A percentile compares a stretch with the other conserved stretches of the same genome.
Evolutionary conservation across 2,797 vertebrate species (phyloP).

Genomic region (Pantherophis alleghaniensis): DNA sequence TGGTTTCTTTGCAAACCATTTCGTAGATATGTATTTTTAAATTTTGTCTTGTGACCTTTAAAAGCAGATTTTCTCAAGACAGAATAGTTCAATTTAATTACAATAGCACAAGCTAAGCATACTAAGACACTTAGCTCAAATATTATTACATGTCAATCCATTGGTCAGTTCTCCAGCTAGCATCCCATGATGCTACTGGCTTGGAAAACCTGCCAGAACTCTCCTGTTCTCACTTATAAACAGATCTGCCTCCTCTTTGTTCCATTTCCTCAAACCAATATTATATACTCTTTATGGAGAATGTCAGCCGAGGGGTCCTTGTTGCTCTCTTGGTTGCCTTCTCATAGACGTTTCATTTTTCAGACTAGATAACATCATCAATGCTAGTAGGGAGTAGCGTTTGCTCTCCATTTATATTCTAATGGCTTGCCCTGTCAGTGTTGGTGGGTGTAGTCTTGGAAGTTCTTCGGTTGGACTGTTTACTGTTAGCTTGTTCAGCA

Average conservation of each 20-base stretch:
- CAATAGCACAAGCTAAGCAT: neutral
- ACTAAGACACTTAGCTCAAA: neutral
- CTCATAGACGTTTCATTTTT: neutral
- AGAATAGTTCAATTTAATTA: neutral
- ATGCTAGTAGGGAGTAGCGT: neutral
- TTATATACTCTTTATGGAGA: neutral
- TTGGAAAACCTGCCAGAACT: neutral
- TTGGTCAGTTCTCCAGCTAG: neutral
- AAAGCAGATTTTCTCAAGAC: neutral
- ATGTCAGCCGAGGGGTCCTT: neutral
- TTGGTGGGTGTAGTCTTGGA: neutral
- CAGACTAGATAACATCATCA: neutral
- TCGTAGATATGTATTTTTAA: neutral
- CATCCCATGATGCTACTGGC: neutral
- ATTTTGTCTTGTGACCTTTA: neutral
- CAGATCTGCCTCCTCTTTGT: neutral
- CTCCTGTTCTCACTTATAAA: neutral
- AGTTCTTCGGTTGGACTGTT: neutral
- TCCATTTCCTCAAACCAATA: neutral
- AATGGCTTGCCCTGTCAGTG: neutral
- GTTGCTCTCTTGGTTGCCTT: neutral
- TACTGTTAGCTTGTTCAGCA: neutral
- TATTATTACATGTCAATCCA: neutral
- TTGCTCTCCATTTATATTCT: neutral
- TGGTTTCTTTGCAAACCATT: neutral